Conservation (phyloP, 2,888 invertebrate species). For the Sphaeridia pumilis region DNA sequence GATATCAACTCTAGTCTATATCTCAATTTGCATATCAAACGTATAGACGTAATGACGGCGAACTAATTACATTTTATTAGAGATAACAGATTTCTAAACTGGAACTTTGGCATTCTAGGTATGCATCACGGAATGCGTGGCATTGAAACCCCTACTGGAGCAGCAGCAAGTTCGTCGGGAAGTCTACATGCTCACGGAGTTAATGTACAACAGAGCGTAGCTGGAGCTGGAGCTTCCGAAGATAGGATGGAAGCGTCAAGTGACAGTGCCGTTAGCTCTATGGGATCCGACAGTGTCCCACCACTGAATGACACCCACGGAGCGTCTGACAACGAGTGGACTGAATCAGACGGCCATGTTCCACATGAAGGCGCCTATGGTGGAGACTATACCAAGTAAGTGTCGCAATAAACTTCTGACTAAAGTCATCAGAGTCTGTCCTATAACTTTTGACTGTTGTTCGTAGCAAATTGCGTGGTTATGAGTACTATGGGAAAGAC, state of each 20-base stretch:
- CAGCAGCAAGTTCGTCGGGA: constrained; percentile 39
- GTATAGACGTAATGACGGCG: no score
- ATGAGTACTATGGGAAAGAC: constrained; percentile 36
- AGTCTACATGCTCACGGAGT: constrained; percentile 37
- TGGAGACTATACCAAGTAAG: constrained; percentile 51
- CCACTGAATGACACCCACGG: constrained; percentile 54
- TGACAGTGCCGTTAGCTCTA: constrained; percentile 83
- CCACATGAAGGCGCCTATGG: constrained; percentile 48
- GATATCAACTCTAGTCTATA: no score
- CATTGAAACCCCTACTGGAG: no score
- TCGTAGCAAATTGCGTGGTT: constrained; percentile 34
- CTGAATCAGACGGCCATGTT: constrained; percentile 66
- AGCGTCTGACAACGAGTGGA: constrained; percentile 83
- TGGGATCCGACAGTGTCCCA: constrained; percentile 66
- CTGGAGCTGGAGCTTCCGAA: constrained; percentile 40
- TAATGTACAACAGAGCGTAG: constrained; percentile 18
- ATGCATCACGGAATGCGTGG: no score
- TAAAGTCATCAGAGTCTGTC: background rate
- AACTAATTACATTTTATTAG: no score
- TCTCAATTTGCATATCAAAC: no score
- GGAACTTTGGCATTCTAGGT: no score
- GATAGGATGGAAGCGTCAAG: constrained; percentile 66
- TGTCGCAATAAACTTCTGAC: background rate
- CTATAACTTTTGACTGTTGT: background rate
- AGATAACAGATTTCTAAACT: background rate